phyloP scores from a whole-genome alignment of 2,888 invertebrate genomes.

The Helicoverpa assulta region DNA sequence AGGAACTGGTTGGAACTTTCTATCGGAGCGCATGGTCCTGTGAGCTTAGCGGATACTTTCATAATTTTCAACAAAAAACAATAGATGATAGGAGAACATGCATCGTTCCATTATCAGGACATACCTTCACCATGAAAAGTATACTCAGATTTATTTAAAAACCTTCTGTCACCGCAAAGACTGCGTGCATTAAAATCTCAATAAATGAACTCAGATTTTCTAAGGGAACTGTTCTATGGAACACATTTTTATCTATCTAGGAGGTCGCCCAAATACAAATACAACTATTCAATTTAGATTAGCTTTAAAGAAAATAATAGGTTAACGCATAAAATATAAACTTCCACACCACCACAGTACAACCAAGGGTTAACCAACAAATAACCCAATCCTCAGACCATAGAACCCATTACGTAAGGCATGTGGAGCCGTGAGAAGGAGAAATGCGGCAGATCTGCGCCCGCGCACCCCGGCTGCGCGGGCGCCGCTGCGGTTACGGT shows the following conservation, averaged over 20 bases:
- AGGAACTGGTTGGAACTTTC: slow-evolving; percentile 29
- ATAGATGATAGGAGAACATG: too few species aligned
- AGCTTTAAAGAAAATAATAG: too few species aligned
- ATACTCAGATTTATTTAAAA: too few species aligned
- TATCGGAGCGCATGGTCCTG: slow-evolving; percentile 27
- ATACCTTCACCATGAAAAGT: too few species aligned
- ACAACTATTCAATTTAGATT: too few species aligned
- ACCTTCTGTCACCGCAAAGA: too few species aligned
- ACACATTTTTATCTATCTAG: too few species aligned
- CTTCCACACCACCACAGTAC: neutral
- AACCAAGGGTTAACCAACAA: slow-evolving; percentile 24
- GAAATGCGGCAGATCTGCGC: slow-evolving; percentile 66
- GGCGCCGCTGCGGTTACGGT: slow-evolving; percentile 62
- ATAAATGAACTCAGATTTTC: too few species aligned
- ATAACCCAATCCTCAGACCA: slow-evolving; percentile 39
- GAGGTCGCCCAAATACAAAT: too few species aligned
- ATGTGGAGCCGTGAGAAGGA: slow-evolving; percentile 60
- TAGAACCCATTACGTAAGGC: slow-evolving; percentile 50
- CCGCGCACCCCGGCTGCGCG: slow-evolving; percentile 39
- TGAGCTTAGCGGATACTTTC: slow-evolving; percentile 7
- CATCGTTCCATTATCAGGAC: too few species aligned
- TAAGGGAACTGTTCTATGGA: too few species aligned
- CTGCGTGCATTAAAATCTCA: too few species aligned
- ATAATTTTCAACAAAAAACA: neutral
- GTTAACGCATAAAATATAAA: neutral